phyloP scores from a whole-genome alignment of 2,888 invertebrate species.

The Cataglyphis albicans region DNA sequence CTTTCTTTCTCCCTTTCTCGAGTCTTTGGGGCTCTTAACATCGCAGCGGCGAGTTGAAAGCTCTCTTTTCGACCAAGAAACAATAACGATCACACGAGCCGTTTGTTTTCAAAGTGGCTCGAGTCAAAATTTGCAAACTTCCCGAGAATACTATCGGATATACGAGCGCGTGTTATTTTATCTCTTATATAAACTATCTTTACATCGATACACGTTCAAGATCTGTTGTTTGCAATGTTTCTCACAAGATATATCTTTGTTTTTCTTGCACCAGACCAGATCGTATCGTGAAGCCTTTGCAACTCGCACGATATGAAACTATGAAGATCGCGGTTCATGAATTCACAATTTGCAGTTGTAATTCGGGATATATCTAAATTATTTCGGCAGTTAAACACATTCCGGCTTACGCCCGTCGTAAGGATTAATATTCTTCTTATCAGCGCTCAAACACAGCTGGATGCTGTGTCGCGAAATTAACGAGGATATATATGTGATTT shows the following conservation, averaged over 20 bases:
- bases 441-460: background rate
- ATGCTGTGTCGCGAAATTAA: background rate
- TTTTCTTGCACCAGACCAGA: background rate
- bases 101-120: conserved; percentile 9
- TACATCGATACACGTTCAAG: background rate
- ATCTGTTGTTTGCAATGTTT: background rate
- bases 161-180: background rate
- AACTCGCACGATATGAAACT: background rate
- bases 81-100: conserved; percentile 61
- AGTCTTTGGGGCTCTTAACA: conserved; percentile 50
- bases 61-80: conserved; percentile 61
- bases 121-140: conserved; percentile 28
- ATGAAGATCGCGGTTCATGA: background rate
- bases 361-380: conserved; percentile 14
- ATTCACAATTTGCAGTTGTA: background rate
- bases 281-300: background rate
- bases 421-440: conserved; percentile 26
- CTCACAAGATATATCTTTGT: background rate
- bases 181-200: background rate
- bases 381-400: background rate
- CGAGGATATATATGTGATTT: conserved; percentile 4
- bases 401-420: background rate
- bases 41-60: conserved; percentile 54
- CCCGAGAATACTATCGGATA: background rate
- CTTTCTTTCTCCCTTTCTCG: conserved; percentile 26